Conservation (phyloP, 1,140 invertebrate genomes). For the Drosophila asahinai region DNA sequence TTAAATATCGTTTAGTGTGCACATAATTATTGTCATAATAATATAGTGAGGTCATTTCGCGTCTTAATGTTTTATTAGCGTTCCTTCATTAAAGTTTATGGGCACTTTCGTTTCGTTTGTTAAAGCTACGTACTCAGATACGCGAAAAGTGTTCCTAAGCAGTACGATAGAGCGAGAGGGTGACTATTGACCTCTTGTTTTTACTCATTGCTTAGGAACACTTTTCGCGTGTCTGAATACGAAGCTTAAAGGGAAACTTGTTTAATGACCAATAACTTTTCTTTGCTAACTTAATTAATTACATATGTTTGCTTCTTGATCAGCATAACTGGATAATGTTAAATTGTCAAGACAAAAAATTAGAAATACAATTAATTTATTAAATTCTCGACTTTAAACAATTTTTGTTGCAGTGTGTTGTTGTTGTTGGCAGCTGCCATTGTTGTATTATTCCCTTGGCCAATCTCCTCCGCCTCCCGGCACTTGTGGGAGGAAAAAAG, state of each 20-base stretch:
- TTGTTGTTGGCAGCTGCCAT: constrained; percentile 5
- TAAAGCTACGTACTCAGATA: too few species aligned
- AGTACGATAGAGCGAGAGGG: too few species aligned
- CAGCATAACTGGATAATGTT: too few species aligned
- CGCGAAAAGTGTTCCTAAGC: too few species aligned
- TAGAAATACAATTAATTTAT: background rate
- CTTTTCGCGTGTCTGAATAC: too few species aligned
- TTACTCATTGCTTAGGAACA: too few species aligned
- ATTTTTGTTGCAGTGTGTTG: background rate
- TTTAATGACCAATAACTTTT: background rate
- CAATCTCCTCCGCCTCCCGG: constrained; percentile 20
- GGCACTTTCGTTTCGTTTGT: too few species aligned
- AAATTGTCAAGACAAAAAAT: background rate
- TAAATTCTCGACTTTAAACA: background rate
- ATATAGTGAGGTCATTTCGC: constrained; percentile 21
- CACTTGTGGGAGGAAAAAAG: constrained; percentile 53
- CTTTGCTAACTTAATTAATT: background rate
- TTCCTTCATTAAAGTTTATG: background rate
- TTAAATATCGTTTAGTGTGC: constrained; percentile 18
- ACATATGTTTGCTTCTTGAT: too few species aligned
- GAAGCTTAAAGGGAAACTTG: too few species aligned
- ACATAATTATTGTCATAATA: constrained; percentile 1
- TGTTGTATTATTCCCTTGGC: constrained; percentile 21
- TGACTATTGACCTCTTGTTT: too few species aligned
- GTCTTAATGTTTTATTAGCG: background rate